Percentiles rank a stretch among this genome's conserved stretches.
These are phyloP conservation scores for Mya arenaria DNA, from an alignment of 1,140 invertebrate genomes.

Conservation along the genomic window DNA sequence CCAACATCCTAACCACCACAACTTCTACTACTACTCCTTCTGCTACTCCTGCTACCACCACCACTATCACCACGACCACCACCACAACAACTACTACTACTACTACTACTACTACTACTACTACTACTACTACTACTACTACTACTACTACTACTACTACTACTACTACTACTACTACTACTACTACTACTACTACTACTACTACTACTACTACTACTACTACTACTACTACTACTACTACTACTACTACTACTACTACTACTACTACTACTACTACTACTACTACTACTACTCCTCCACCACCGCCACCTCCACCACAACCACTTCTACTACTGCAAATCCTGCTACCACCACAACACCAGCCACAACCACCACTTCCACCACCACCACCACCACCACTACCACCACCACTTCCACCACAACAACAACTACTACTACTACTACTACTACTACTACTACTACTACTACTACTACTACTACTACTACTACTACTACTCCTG, in stretches of 20 bases:
- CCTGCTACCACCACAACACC: no score
- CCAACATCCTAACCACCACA: background rate
- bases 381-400: no score
- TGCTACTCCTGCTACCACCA: background rate
- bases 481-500: no score
- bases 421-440: no score
- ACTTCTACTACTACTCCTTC: background rate
- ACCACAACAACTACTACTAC: background rate
- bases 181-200: background rate
- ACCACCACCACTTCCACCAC: no score
- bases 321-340: background rate
- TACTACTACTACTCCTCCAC: background rate
- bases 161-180: background rate
- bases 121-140: background rate
- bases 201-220: background rate
- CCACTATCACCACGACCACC: background rate
- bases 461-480: no score
- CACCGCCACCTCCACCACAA: background rate
- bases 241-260: background rate
- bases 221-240: background rate
- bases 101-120: background rate
- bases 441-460: no score
- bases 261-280: no score
- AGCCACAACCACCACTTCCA: no score
- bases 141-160: background rate